Base-by-base conservation (phyloP, 2,888 invertebrate genomes). In the Erannis defoliaria region DNA sequence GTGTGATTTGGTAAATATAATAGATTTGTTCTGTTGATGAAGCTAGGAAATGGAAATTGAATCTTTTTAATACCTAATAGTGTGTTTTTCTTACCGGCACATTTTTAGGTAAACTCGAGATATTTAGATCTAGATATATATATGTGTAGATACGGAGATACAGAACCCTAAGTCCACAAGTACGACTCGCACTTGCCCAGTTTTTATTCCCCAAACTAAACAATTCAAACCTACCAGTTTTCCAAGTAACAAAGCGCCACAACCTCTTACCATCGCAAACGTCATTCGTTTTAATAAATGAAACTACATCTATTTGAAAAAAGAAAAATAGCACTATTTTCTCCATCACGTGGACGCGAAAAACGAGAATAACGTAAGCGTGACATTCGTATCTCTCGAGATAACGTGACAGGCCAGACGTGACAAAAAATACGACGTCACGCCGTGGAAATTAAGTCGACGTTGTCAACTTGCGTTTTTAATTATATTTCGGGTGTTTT, bases 331-430 rank as follows among this genome's bases (percentile, higher is more conserved):
- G 14, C 48, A 54, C 60, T 49, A 54, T 55, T 49, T 40, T 51
- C 31, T 37, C 42, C 64, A 73, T 76, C 73, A 66, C 65, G 68
- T 50, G 56, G 72, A 64, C 61, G 61, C 51, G 45, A 31, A 58
- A 66, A 68, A 70, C 67, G 40, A 43, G 38, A 12, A 63, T 59
- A 60, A 55, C 51, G 67, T 55, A 59, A 48, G 64, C 60, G 55
- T 68, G 72, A 72, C 74, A 74, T 64, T 74, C 72, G 79, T 78
- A 78, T 77, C 77, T 68, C 55, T 21, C 23, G 53, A 78, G 80
- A 80, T 78, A 80, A 76, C 57, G 67, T 71, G 76, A 73, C 66
- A 56, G 14, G 48, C 8, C 35, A 14, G 50, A 74, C 76, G 80
- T 77, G 77, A 77, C 77, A 75, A 76, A 74, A 78, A 76, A 72